Evolutionary conservation across 2,888 invertebrate species (phyloP).

Genomic region (Agrotis clavis): DNA sequence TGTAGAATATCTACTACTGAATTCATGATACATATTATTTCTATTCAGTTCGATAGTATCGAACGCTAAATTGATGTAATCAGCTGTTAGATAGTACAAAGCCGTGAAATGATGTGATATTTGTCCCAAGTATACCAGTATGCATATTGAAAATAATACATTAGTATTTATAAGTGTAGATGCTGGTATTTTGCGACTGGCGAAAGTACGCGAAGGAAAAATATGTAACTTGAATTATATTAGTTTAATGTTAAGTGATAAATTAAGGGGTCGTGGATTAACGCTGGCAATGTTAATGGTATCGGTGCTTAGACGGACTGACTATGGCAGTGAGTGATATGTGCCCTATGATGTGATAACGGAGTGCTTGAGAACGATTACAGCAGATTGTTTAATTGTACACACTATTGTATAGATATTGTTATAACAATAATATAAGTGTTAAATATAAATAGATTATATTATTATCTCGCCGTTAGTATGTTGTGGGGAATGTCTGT

Average conservation of each 20-base stretch:
- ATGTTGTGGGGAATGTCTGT: slow-evolving; percentile 79
- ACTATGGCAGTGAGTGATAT: slow-evolving; percentile 72
- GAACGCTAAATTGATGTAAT: slow-evolving; percentile 58
- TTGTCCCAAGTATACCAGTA: slow-evolving; percentile 68
- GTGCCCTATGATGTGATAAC: slow-evolving; percentile 88
- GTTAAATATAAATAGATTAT: slow-evolving; percentile 84
- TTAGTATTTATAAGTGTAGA: slow-evolving; percentile 63
- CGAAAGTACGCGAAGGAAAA: slow-evolving; percentile 57
- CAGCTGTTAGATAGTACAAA: slow-evolving; percentile 82
- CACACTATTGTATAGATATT: slow-evolving; percentile 81
- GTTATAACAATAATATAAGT: slow-evolving; percentile 82
- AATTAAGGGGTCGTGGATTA: slow-evolving; percentile 55
- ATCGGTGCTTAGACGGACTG: slow-evolving; percentile 75
- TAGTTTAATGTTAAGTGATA: slow-evolving; percentile 61
- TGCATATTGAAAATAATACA: slow-evolving; percentile 66
- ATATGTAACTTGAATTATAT: slow-evolving; percentile 76
- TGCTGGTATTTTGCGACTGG: slow-evolving; percentile 66
- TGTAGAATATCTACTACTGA: slow-evolving; percentile 61
- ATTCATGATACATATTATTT: slow-evolving; percentile 76
- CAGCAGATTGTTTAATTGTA: slow-evolving; percentile 79
- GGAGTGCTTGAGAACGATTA: slow-evolving; percentile 71
- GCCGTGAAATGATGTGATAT: slow-evolving; percentile 76
- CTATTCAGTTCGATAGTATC: slow-evolving; percentile 50
- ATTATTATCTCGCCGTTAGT: slow-evolving; percentile 83
- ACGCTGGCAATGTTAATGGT: slow-evolving; percentile 68